Percentiles rank a stretch among this genome's conserved stretches.
Evolutionary conservation across 2,113 vertebrate genomes (phyloP).

Genomic region (Haliaeetus leucogaster): DNA sequence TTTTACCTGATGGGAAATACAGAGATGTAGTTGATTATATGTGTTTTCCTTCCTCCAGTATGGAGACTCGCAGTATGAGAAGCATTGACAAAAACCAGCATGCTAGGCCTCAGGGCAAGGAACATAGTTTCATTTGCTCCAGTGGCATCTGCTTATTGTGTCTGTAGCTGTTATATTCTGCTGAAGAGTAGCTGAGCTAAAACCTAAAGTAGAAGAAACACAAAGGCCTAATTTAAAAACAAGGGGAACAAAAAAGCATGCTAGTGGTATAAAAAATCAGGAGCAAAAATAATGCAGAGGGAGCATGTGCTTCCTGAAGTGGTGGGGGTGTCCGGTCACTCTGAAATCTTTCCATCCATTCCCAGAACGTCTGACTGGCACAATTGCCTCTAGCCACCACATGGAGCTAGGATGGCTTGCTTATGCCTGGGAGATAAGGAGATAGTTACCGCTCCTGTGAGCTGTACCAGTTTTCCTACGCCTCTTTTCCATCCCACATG

Average conservation of each 20-base stretch:
- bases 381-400: not conserved
- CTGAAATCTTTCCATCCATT: not conserved
- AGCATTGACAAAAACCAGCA: slow-evolving; percentile 20
- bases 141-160: slow-evolving; percentile 25
- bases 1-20: not conserved
- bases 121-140: slow-evolving; percentile 50
- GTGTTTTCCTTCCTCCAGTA: not conserved
- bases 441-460: not conserved
- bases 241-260: not conserved
- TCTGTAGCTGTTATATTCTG: slow-evolving; percentile 11
- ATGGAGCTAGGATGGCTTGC: not conserved
- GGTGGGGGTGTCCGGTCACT: not conserved
- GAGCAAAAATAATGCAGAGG: not conserved
- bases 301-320: not conserved
- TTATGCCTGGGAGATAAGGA: not conserved
- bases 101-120: not conserved
- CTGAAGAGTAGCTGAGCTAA: not conserved
- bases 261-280: not conserved
- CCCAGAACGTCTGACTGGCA: not conserved
- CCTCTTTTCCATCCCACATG: not conserved
- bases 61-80: not conserved
- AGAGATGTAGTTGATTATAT: not conserved
- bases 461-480: not conserved
- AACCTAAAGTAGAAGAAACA: not conserved
- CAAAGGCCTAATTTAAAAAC: not conserved